phyloP scores from a whole-genome alignment of 2,888 invertebrate species.

The Orchesella flavescens region DNA sequence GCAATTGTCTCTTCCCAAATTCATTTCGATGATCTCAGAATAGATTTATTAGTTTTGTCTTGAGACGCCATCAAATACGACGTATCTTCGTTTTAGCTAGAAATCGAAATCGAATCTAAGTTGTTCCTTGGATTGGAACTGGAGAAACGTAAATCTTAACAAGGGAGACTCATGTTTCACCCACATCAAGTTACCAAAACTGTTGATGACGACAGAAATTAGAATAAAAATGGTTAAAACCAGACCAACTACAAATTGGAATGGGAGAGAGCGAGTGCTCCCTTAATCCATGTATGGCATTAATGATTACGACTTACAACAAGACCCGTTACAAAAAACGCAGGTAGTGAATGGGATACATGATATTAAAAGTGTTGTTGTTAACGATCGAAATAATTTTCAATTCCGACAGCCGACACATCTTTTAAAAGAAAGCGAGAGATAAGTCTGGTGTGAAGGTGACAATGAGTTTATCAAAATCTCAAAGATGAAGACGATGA shows the following conservation, averaged over 20 bases:
- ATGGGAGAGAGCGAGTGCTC: conserved; percentile 6
- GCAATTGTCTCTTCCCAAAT: too few relatives aligned
- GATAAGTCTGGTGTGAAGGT: conserved; percentile 26
- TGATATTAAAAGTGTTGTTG: conserved; percentile 8
- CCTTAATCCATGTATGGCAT: background rate
- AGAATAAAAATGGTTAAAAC: conserved; percentile 26
- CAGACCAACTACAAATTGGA: conserved; percentile 43
- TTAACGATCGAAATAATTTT: conserved; percentile 51
- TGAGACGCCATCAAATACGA: too few relatives aligned
- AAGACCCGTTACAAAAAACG: background rate
- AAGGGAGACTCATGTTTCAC: conserved; percentile 27
- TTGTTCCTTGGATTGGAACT: too few relatives aligned
- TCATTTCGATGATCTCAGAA: too few relatives aligned
- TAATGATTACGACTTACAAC: conserved; percentile 1
- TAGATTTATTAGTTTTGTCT: too few relatives aligned
- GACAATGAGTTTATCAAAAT: conserved; percentile 42
- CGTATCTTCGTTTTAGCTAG: too few relatives aligned
- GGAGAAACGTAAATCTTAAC: too few relatives aligned
- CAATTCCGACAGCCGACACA: conserved; percentile 43
- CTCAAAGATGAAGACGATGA: background rate
- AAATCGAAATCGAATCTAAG: too few relatives aligned
- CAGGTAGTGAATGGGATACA: background rate
- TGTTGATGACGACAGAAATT: conserved; percentile 31
- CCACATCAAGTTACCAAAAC: background rate
- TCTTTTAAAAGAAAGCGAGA: conserved; percentile 28